Evolutionary conservation across 2,888 invertebrate species (phyloP).

Genomic region (Tenthredo distinguenda): DNA sequence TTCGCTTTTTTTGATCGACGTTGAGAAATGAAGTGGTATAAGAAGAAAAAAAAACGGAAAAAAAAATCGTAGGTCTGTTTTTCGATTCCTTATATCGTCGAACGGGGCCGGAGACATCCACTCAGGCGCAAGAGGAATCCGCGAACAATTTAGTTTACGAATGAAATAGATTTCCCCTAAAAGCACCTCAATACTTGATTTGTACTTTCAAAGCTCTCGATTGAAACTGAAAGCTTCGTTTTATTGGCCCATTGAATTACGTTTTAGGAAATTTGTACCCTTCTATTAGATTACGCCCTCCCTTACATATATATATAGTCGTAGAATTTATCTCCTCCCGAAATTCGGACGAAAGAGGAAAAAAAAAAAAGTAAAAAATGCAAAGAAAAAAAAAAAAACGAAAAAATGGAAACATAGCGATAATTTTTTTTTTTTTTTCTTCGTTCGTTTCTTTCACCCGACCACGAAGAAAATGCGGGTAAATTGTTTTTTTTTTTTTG

Average conservation of each 20-base stretch:
- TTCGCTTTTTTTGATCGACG: not conserved
- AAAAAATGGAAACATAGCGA: not conserved
- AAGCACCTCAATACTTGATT: slow-evolving; percentile 50
- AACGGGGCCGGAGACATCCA: not conserved
- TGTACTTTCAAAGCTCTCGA: slow-evolving; percentile 41
- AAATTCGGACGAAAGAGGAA: not conserved
- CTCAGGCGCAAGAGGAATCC: not conserved
- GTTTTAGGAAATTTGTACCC: slow-evolving; percentile 32
- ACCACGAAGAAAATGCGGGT: not conserved
- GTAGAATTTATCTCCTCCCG: not conserved
- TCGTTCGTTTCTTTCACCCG: not conserved
- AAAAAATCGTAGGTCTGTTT: slow-evolving; percentile 7
- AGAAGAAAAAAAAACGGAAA: not conserved
- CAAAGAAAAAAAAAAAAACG: not conserved
- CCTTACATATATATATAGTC: not conserved
- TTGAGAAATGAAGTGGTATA: not conserved
- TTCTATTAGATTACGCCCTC: slow-evolving; percentile 2
- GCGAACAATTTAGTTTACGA: slow-evolving; percentile 38
- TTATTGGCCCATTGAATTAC: slow-evolving; percentile 50
- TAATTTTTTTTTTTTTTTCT: not conserved
- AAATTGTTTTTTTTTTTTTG: not conserved
- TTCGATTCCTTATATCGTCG: not conserved
- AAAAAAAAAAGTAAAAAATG: not conserved
- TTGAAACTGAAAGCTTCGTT: slow-evolving; percentile 52
- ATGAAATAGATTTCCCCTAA: slow-evolving; percentile 51